Percentiles rank a stretch among this genome's conserved stretches.
These are phyloP conservation scores for Cottus gobio DNA, from an alignment of 2,113 vertebrate genomes.

Conservation along the genomic window DNA sequence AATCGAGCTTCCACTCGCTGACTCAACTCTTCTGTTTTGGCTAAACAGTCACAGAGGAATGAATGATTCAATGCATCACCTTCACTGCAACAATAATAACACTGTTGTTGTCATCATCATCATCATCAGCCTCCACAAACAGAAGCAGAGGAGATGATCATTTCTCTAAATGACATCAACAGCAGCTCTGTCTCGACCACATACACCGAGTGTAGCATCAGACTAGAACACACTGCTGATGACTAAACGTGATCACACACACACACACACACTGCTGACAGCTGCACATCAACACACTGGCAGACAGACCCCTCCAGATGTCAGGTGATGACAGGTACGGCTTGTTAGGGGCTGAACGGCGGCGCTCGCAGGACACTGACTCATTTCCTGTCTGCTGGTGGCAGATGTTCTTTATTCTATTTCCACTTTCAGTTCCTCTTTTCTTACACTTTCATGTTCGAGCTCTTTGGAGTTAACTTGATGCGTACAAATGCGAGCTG, in stretches of 20 bases:
- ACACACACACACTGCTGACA: slow-evolving; percentile 33
- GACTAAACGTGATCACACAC: slow-evolving; percentile 38
- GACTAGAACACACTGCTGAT: slow-evolving; percentile 43
- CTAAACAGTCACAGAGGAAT: slow-evolving; percentile 49
- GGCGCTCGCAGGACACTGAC: slow-evolving; percentile 55
- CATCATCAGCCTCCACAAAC: slow-evolving; percentile 51
- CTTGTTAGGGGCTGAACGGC: slow-evolving; percentile 52
- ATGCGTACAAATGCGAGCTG: neutral
- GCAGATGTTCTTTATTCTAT: slow-evolving; percentile 51
- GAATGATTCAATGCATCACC: slow-evolving; percentile 61
- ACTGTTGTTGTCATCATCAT: slow-evolving; percentile 38
- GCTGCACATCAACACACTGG: slow-evolving; percentile 17
- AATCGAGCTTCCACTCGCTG: slow-evolving; percentile 21
- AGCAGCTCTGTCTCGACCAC: neutral
- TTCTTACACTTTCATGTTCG: neutral
- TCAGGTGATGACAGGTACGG: slow-evolving; percentile 61
- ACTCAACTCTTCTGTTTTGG: slow-evolving; percentile 55
- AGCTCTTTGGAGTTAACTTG: neutral
- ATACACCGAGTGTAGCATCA: neutral
- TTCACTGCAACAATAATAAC: slow-evolving; percentile 47
- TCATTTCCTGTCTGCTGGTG: slow-evolving; percentile 59
- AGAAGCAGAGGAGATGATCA: slow-evolving; percentile 60
- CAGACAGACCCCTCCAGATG: slow-evolving; percentile 44
- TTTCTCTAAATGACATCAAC: slow-evolving; percentile 61
- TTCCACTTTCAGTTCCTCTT: slow-evolving; percentile 27